Conservation (phyloP, 1,140 invertebrate genomes). For the Lepidurus couesii region DNA sequence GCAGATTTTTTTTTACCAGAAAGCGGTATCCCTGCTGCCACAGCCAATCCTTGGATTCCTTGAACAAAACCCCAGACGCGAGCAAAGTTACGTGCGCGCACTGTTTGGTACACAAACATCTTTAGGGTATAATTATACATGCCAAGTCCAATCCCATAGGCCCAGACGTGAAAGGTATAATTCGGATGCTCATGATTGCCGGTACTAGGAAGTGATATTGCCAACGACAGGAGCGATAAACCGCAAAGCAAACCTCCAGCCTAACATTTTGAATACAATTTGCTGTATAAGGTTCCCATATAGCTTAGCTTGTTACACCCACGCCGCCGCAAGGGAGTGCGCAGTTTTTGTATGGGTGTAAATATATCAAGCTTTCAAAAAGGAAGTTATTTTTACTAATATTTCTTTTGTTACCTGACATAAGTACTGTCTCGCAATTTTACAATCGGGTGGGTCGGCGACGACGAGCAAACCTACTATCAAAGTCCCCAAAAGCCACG, state of each 20-base stretch:
- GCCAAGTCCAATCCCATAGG: slow-evolving; percentile 55
- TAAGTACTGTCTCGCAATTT: slow-evolving; percentile 77
- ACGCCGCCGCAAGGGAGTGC: too few relatives aligned
- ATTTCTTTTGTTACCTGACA: slow-evolving; percentile 47
- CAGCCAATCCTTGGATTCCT: slow-evolving; percentile 75
- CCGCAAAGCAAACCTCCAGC: slow-evolving; percentile 28
- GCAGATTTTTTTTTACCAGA: slow-evolving; percentile 55
- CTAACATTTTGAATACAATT: not conserved
- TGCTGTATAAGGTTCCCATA: too few relatives aligned
- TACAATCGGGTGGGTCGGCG: slow-evolving; percentile 72
- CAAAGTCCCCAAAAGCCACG: slow-evolving; percentile 72
- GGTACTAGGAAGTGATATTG: slow-evolving; percentile 26
- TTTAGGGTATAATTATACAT: slow-evolving; percentile 82
- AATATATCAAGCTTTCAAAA: not conserved
- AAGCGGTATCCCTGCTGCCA: slow-evolving; percentile 77
- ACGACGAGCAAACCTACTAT: slow-evolving; percentile 75
- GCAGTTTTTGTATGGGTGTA: too few relatives aligned
- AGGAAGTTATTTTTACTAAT: not conserved
- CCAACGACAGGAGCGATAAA: slow-evolving; percentile 27
- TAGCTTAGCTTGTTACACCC: too few relatives aligned
- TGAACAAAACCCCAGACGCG: slow-evolving; percentile 86
- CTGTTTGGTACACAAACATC: slow-evolving; percentile 81
- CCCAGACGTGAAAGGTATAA: slow-evolving; percentile 75
- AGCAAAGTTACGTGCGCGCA: slow-evolving; percentile 75
- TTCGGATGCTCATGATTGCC: not conserved